phyloP scores from a whole-genome alignment of 2,113 vertebrate genomes.

The Picathartes gymnocephalus region DNA sequence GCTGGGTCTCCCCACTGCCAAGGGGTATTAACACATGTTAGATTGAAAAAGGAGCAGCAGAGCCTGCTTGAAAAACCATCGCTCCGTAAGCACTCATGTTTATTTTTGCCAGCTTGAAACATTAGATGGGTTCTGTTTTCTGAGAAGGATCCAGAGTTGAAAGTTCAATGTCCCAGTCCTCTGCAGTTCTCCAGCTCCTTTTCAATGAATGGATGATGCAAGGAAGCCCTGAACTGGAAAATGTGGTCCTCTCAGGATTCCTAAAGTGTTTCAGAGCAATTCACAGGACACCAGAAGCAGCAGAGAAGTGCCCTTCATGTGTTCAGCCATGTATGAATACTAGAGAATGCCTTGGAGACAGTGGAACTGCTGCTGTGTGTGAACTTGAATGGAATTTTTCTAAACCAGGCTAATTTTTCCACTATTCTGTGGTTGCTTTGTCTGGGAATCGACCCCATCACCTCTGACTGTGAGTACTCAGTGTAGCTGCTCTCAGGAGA shows the following conservation, averaged over 20 bases:
- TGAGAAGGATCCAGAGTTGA: neutral
- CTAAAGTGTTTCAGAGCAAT: neutral
- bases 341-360: neutral
- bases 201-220: neutral
- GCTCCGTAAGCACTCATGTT: neutral
- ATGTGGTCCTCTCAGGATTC: neutral
- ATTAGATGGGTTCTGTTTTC: neutral
- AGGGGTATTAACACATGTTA: neutral
- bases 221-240: neutral
- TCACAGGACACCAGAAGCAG: neutral
- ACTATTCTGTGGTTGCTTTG: neutral
- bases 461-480: neutral
- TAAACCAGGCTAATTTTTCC: neutral
- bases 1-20: neutral
- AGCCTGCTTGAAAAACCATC: neutral
- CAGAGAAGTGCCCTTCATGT: neutral
- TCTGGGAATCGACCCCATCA: neutral
- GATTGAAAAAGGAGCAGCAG: neutral
- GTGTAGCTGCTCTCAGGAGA: neutral
- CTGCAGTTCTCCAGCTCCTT: neutral
- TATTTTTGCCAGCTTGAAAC: slow-evolving; percentile 23
- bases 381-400: neutral
- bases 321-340: neutral
- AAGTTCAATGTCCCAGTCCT: neutral
- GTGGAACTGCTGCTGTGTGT: too few relatives aligned